Percentiles rank a stretch among this genome's conserved stretches.
Evolutionary conservation across 2,888 invertebrate species (phyloP).

Genomic region (Drosophila greeni): DNA sequence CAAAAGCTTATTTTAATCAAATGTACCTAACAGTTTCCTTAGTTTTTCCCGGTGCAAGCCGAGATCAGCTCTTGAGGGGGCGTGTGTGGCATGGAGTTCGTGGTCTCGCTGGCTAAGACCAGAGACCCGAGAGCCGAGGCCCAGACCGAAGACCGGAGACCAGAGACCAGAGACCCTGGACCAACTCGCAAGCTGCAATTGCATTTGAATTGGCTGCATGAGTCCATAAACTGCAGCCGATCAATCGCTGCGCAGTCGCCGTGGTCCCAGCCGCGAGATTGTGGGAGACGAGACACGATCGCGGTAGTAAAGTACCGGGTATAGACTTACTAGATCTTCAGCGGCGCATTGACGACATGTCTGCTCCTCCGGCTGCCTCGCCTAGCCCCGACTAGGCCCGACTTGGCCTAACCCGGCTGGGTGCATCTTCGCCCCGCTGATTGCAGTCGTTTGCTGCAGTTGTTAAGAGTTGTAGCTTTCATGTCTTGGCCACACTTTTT

Average conservation of each 20-base stretch:
- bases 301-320: slow-evolving; percentile 72
- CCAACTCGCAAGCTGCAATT: slow-evolving; percentile 61
- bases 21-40: no score
- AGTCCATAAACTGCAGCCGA: slow-evolving; percentile 76
- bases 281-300: slow-evolving; percentile 73
- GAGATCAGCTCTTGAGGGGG: slow-evolving; percentile 54
- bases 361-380: slow-evolving; percentile 51
- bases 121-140: slow-evolving; percentile 14
- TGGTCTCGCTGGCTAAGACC: slow-evolving; percentile 38
- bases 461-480: slow-evolving; percentile 75
- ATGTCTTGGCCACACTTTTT: slow-evolving; percentile 76
- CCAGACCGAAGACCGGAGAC: slow-evolving; percentile 27
- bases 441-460: slow-evolving; percentile 73
- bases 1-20: no score
- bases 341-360: slow-evolving; percentile 69
- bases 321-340: slow-evolving; percentile 70
- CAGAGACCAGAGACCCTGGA: slow-evolving; percentile 11
- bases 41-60: slow-evolving; percentile 7
- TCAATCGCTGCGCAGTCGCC: slow-evolving; percentile 64
- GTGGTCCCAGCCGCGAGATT: slow-evolving; percentile 32
- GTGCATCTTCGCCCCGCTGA: slow-evolving; percentile 52
- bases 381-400: slow-evolving; percentile 10
- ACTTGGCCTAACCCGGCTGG: slow-evolving; percentile 10
- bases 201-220: slow-evolving; percentile 76
- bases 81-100: slow-evolving; percentile 56